Evolutionary conservation across 2,888 invertebrate genomes (phyloP).

Genomic region (Leptura quadrifasciata): DNA sequence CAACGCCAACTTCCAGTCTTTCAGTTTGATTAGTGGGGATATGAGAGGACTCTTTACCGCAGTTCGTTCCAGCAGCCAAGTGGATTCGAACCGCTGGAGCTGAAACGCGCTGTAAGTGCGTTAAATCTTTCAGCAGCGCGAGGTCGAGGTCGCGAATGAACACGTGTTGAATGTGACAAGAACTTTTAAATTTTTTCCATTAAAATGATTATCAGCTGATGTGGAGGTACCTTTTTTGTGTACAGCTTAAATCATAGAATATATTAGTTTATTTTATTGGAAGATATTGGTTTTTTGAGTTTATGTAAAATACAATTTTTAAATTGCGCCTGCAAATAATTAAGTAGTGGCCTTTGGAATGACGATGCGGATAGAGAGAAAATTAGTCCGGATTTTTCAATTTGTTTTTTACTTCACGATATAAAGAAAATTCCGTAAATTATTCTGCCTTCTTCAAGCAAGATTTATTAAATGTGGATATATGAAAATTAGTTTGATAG

Average conservation of each 20-base stretch:
- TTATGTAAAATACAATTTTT: too few species aligned
- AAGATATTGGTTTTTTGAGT: too few species aligned
- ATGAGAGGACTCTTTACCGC: slow-evolving; percentile 41
- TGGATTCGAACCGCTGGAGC: slow-evolving; percentile 30
- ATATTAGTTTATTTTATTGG: too few species aligned
- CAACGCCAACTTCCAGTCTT: slow-evolving; percentile 45
- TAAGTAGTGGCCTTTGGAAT: too few species aligned
- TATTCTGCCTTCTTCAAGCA: too few species aligned
- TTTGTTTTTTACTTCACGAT: not conserved
- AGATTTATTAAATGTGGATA: too few species aligned
- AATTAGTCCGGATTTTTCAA: not conserved
- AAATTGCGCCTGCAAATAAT: too few species aligned
- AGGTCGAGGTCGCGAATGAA: slow-evolving; percentile 31
- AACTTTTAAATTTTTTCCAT: not conserved
- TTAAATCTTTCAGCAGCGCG: slow-evolving; percentile 16
- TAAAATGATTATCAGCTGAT: slow-evolving; percentile 35
- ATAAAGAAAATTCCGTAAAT: too few species aligned
- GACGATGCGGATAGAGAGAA: too few species aligned
- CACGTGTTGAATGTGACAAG: slow-evolving; percentile 50
- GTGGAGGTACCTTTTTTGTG: slow-evolving; percentile 26
- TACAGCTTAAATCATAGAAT: not conserved
- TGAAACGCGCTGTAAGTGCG: slow-evolving; percentile 24
- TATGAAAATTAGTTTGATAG: too few species aligned
- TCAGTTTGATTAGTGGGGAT: slow-evolving; percentile 51
- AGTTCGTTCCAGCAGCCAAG: slow-evolving; percentile 48